Percentiles rank a stretch among this genome's conserved stretches.
Conservation (phyloP, 2,797 vertebrate genomes). For the Muraenolepis orangiensis region DNA sequence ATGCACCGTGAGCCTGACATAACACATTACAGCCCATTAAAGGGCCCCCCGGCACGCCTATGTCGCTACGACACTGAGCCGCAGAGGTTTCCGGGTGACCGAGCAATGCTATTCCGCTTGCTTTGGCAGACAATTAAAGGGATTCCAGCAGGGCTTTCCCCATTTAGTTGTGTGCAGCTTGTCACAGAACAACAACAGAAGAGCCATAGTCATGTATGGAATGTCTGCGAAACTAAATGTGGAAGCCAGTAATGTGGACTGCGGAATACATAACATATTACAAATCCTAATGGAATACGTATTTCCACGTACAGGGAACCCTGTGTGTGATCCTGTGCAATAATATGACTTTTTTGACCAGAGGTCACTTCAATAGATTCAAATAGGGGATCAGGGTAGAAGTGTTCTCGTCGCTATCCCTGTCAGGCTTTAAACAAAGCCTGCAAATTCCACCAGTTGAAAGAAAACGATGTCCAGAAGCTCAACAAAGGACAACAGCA, state of each 20-base stretch:
- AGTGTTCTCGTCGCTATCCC: too few species aligned
- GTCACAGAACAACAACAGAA: background rate
- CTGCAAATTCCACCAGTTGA: too few species aligned
- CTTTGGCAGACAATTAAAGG: background rate
- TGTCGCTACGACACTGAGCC: conserved; percentile 20
- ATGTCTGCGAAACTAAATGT: background rate
- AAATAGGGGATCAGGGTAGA: too few species aligned
- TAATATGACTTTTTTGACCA: background rate
- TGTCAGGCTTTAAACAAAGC: too few species aligned
- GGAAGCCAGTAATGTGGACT: background rate
- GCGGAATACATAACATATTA: too few species aligned
- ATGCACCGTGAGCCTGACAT: conserved; percentile 3
- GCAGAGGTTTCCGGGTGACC: background rate
- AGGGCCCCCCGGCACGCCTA: conserved; percentile 20
- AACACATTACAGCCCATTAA: conserved; percentile 19
- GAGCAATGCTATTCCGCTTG: background rate
- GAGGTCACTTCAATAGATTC: background rate
- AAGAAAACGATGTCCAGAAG: too few species aligned
- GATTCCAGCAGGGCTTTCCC: background rate
- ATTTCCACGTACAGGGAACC: background rate
- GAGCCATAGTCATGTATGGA: background rate
- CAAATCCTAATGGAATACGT: too few species aligned
- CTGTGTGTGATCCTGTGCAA: background rate
- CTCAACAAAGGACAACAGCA: too few species aligned
- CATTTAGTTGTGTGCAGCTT: too few species aligned